Evolutionary conservation across 2,888 invertebrate species (phyloP).

Genomic region (Erynnis tages): DNA sequence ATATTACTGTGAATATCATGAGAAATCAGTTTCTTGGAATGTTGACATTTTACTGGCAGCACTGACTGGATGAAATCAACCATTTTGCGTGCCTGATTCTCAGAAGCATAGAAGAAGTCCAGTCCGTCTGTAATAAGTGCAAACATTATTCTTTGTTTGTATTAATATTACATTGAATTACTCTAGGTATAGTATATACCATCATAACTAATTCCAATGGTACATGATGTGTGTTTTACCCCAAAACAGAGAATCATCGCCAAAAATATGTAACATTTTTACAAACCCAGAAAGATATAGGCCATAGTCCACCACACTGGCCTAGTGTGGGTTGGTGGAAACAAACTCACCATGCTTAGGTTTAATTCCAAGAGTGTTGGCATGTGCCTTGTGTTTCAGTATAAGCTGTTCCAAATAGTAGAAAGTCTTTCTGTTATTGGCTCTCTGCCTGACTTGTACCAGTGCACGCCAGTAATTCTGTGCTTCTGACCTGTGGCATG

Average conservation of each 20-base stretch:
- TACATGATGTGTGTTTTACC: too few relatives aligned
- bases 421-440: slow-evolving; percentile 97
- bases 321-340: too few relatives aligned
- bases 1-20: slow-evolving; percentile 98
- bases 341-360: slow-evolving; percentile 85
- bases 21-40: slow-evolving; percentile 97
- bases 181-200: too few relatives aligned
- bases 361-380: slow-evolving; percentile 93
- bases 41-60: slow-evolving; percentile 92
- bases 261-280: neutral
- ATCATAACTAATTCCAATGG: too few relatives aligned
- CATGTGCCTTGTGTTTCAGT: slow-evolving; percentile 96
- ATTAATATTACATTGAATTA: too few relatives aligned
- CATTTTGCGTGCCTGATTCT: slow-evolving; percentile 96
- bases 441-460: slow-evolving; percentile 93
- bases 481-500: slow-evolving; percentile 97
- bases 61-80: slow-evolving; percentile 95
- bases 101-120: slow-evolving; percentile 96
- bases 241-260: too few relatives aligned
- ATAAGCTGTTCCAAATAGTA: slow-evolving; percentile 98
- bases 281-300: too few relatives aligned
- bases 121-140: slow-evolving; percentile 87
- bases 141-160: neutral
- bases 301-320: too few relatives aligned
- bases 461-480: slow-evolving; percentile 98